phyloP scores from a whole-genome alignment of 2,797 vertebrate genomes.

The Enteromius trimaculatus region DNA sequence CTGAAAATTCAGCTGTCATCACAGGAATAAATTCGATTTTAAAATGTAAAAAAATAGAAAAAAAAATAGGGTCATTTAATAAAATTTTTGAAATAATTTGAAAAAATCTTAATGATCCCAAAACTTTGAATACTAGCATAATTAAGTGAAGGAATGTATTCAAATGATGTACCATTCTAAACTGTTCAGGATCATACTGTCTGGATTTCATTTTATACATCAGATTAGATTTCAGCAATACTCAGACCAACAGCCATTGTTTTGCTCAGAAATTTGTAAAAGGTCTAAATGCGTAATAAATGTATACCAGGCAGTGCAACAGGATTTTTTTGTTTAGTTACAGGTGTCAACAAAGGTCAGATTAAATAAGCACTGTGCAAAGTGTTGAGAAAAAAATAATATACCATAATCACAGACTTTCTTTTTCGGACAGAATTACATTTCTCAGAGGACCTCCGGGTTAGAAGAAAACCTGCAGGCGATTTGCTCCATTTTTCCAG shows the following conservation, averaged over 20 bases:
- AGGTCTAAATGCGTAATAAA: constrained; percentile 1
- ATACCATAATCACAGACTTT: not conserved
- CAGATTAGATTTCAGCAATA: not conserved
- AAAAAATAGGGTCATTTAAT: too few species aligned
- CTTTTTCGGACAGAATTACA: not conserved
- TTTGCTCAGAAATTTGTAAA: not conserved
- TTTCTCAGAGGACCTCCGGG: not conserved
- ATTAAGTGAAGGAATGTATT: not conserved
- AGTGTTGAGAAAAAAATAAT: not conserved
- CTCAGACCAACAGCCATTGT: not conserved
- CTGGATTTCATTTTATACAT: not conserved
- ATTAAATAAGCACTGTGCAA: not conserved
- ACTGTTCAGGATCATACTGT: not conserved
- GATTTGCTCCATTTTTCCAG: too few species aligned
- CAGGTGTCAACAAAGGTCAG: not conserved
- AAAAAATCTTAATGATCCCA: not conserved
- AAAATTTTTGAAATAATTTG: too few species aligned
- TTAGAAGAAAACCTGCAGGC: not conserved
- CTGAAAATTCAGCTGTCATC: not conserved
- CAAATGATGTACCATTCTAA: not conserved
- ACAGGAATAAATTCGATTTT: not conserved
- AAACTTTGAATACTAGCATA: not conserved
- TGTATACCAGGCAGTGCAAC: not conserved
- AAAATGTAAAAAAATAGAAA: not conserved
- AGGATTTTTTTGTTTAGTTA: constrained; percentile 7